Conservation (phyloP, 2,113 vertebrate species). For the Macrotus californicus region DNA sequence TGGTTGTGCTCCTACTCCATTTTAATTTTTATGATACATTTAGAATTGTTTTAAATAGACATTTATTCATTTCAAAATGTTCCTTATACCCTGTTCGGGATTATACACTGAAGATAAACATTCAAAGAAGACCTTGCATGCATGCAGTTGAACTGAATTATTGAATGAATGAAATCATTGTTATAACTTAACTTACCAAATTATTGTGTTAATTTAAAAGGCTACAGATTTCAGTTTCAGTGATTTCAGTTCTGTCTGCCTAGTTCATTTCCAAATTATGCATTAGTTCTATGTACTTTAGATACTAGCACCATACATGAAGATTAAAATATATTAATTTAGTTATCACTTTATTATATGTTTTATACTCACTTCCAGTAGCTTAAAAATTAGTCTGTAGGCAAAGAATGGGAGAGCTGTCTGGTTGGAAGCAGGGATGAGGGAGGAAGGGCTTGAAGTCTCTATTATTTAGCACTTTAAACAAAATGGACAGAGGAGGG, state of each 20-base stretch:
- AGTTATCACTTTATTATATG: neutral
- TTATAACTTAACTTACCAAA: neutral
- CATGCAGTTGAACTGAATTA: neutral
- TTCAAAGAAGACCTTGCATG: neutral
- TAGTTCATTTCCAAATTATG: neutral
- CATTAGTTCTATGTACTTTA: neutral
- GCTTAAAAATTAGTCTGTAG: neutral
- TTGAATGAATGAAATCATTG: neutral
- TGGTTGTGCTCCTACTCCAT: neutral
- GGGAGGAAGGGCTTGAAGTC: neutral
- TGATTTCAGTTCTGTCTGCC: neutral
- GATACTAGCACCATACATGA: neutral
- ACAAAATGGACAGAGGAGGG: neutral
- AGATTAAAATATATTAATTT: neutral
- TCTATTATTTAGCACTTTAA: neutral
- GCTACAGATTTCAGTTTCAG: neutral
- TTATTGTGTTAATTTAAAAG: neutral
- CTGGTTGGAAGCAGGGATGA: neutral
- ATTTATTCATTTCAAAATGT: constrained; percentile 7
- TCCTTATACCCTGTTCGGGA: neutral
- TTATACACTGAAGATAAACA: neutral
- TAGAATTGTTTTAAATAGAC: neutral
- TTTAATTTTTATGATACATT: constrained; percentile 5
- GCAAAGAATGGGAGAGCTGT: neutral
- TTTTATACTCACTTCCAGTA: neutral